Evolutionary conservation across 2,113 vertebrate genomes (phyloP).

Genomic region (Donacobius atricapilla): DNA sequence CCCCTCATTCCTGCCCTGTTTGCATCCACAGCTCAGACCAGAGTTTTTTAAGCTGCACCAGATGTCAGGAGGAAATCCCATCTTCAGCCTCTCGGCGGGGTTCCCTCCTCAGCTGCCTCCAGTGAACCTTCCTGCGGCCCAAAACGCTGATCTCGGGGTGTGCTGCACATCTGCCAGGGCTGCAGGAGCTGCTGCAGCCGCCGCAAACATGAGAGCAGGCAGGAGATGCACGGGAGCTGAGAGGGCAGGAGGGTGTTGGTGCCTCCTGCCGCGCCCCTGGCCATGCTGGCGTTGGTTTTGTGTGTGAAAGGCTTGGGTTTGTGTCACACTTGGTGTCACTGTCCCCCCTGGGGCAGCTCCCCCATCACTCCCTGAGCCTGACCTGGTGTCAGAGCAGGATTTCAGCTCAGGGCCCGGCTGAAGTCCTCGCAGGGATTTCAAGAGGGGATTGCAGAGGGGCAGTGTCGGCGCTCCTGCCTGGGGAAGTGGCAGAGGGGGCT

Average conservation of each 20-base stretch:
- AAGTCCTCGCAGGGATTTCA: background rate
- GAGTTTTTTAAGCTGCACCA: constrained; percentile 41
- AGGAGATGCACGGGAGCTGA: rapidly evolving
- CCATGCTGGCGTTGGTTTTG: rapidly evolving
- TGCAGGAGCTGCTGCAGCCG: background rate
- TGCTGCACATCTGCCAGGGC: background rate
- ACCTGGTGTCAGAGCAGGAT: background rate
- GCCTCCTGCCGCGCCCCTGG: rapidly evolving
- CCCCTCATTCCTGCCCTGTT: background rate
- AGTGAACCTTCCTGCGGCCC: background rate
- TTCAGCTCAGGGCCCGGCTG: background rate
- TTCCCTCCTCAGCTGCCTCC: background rate
- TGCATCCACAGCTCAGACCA: background rate
- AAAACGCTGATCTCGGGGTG: background rate
- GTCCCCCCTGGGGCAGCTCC: background rate
- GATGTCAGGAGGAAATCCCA: constrained; percentile 58
- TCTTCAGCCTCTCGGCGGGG: constrained; percentile 35
- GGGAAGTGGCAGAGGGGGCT: background rate
- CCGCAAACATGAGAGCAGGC: rapidly evolving
- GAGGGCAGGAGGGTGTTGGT: background rate
- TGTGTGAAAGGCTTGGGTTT: background rate
- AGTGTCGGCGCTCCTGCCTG: background rate
- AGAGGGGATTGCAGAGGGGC: background rate
- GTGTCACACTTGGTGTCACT: rapidly evolving
- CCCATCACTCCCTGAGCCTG: background rate